phyloP scores from a whole-genome alignment of 2,888 invertebrate species.

The Scrobipalpa atriplicella region DNA sequence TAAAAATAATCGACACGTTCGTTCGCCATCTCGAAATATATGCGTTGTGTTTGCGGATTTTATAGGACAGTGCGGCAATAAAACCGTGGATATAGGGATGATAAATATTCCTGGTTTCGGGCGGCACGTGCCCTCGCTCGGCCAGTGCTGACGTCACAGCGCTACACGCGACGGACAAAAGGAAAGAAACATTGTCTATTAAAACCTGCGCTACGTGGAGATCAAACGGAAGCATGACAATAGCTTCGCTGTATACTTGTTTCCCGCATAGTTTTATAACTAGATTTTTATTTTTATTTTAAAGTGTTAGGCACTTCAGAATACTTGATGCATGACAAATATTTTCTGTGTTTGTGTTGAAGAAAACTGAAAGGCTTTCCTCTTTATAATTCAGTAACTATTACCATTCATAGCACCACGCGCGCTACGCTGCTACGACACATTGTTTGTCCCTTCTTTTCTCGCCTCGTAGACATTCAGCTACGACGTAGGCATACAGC shows the following conservation, averaged over 20 bases:
- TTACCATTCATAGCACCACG: constrained; percentile 22
- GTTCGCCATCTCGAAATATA: constrained; percentile 42
- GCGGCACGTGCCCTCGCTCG: not conserved
- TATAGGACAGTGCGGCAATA: constrained; percentile 41
- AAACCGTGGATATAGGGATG: constrained; percentile 38
- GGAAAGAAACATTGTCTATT: not conserved
- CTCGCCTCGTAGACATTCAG: no score
- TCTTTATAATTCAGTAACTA: constrained; percentile 2
- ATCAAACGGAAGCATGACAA: not conserved
- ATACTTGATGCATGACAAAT: no score
- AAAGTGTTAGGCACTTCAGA: no score
- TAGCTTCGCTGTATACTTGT: not conserved
- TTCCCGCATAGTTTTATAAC: no score
- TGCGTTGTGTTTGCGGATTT: constrained; percentile 44
- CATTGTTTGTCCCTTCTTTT: not conserved
- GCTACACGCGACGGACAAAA: not conserved
- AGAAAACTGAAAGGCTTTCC: constrained; percentile 1
- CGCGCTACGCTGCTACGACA: not conserved
- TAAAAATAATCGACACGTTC: constrained; percentile 60
- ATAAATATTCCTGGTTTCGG: constrained; percentile 35
- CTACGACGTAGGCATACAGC: not conserved
- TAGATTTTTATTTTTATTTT: no score
- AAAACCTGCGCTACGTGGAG: not conserved
- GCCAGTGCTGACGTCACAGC: not conserved
- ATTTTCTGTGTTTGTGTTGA: not conserved